Base-by-base conservation (phyloP, 1,140 invertebrate species). In the Pogonomyrmex californicus region DNA sequence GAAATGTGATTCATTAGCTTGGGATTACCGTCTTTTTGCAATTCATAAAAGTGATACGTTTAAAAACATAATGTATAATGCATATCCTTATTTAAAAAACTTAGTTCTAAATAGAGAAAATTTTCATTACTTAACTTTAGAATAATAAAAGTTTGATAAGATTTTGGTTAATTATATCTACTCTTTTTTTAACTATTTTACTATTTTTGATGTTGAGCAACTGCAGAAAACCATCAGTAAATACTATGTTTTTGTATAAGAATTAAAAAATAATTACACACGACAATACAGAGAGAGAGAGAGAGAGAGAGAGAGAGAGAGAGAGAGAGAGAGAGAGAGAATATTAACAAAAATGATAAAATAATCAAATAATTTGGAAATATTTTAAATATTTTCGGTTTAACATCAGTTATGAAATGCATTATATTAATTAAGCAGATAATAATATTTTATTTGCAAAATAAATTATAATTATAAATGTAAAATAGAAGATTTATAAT, bases 1-100 rank as follows among this genome's bases (percentile, higher is more conserved):
- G 17, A n/a, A 41, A 68, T 68, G 0, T 86, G 68, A 88, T 58
- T 86, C 76, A 86, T 60, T 58, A 58, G 44, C 41, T 56, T 58
- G 70, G 60, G 47, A 75, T 86, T 88, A 76, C n/a, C 73, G 6
- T 0, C 33, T 77, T 81, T 88, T 17, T 38, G 23, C 1, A 4
- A 70, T 12, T 41, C 4, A 41, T 23, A 33, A n/a, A 63, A 56
- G 38, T 56, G 12, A 4, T 78, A n/a, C 30, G 12, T 33, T 77
- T 77, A 77, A 77, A 14, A 7, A 76, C 6, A 12, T 44, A 68
- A 68, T 12, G 5, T 30, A 49, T 6, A 47, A 62, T 12, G 33
- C 30, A 9, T 33, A 12, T 23, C 75, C 9, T 81, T 36, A 33
- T 23, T 56, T 44, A 12, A 58, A 51, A 1, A 36, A 65, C 4